Evolutionary conservation across 2,113 vertebrate genomes (phyloP).

Genomic region (Hippopotamus amphibius): DNA sequence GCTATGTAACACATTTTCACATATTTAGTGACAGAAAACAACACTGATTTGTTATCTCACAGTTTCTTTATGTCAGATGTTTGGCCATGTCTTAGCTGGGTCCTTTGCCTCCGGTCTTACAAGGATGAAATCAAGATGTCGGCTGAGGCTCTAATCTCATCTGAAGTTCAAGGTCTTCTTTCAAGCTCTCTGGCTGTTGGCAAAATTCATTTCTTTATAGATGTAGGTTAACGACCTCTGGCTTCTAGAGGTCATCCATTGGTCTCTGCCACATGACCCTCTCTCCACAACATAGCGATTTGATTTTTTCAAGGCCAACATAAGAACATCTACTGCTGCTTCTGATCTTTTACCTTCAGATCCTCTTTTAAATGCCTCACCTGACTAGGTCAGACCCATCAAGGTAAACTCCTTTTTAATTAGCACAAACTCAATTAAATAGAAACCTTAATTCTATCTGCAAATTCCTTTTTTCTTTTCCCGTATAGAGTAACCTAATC

Average conservation of each 20-base stretch:
- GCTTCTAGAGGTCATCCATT: not conserved
- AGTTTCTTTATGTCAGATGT: not conserved
- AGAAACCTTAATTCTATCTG: not conserved
- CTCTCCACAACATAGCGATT: not conserved
- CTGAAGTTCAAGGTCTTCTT: not conserved
- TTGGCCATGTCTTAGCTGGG: not conserved
- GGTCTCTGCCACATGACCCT: not conserved
- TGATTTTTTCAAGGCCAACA: not conserved
- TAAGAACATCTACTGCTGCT: not conserved
- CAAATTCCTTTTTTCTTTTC: not conserved
- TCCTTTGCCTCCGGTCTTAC: not conserved
- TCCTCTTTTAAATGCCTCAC: not conserved
- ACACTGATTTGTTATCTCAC: not conserved
- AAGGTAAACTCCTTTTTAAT: not conserved
- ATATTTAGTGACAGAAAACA: not conserved
- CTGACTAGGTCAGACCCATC: not conserved
- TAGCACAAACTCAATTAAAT: not conserved
- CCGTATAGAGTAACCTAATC: not conserved
- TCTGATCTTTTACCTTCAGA: not conserved
- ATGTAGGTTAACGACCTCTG: not conserved
- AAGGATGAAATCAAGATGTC: not conserved
- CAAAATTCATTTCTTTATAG: not conserved
- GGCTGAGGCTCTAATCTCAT: not conserved
- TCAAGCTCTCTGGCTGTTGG: not conserved
- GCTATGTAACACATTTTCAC: not conserved